Evolutionary conservation across 37 sponge, comb jelly and placozoan genomes (phyloP).

Genomic region (Beroe forskalii): DNA sequence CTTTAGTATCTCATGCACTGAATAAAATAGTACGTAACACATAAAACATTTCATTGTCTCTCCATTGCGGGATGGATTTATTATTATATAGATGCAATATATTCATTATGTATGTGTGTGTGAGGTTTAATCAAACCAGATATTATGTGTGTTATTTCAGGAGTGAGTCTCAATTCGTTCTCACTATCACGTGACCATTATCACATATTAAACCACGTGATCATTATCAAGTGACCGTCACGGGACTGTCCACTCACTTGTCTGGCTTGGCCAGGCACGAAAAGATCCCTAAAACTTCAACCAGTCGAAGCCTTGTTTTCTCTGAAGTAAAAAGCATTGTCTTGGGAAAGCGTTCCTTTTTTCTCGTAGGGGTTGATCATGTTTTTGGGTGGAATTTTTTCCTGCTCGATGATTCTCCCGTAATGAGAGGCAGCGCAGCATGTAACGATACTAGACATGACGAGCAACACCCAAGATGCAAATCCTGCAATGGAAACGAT

Average conservation of each 20-base stretch:
- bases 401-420: slow-evolving; percentile 51
- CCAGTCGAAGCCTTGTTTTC: background rate
- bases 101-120: too few relatives aligned
- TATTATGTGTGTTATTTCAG: too few relatives aligned
- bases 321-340: slow-evolving; percentile 55
- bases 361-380: slow-evolving; percentile 48
- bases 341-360: background rate
- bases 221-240: too few relatives aligned
- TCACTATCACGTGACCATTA: too few relatives aligned
- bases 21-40: background rate
- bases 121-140: too few relatives aligned
- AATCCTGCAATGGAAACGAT: background rate
- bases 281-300: too few relatives aligned
- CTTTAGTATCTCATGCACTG: background rate
- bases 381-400: slow-evolving; percentile 14
- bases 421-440: slow-evolving; percentile 28
- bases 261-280: too few relatives aligned
- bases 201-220: too few relatives aligned
- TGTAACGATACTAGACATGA: background rate
- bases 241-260: too few relatives aligned
- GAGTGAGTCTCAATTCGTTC: too few relatives aligned
- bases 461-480: slow-evolving; percentile 31
- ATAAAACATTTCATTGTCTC: background rate
- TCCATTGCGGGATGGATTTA: too few relatives aligned
- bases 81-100: too few relatives aligned